These are phyloP conservation scores for Hydropotes inermis DNA, from an alignment of 2,113 vertebrate genomes.

Conservation along the genomic window DNA sequence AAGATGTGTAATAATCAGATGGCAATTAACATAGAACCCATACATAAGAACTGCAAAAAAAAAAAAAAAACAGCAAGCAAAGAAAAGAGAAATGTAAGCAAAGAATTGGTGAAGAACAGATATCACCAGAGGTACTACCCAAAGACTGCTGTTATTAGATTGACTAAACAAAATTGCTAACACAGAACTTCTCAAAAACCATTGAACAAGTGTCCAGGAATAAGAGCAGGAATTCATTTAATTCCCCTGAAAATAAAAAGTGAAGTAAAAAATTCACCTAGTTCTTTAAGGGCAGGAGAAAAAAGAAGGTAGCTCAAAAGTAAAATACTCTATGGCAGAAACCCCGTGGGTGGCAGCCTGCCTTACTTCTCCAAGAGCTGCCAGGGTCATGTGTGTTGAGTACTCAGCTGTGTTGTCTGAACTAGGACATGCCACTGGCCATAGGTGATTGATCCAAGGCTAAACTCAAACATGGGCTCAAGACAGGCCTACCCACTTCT, in stretches of 20 bases:
- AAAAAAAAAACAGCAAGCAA: neutral
- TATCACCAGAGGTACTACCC: neutral
- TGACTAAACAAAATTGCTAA: neutral
- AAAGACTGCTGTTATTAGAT: neutral
- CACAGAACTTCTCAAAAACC: conserved; percentile 12
- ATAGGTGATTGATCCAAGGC: neutral
- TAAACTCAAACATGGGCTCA: neutral
- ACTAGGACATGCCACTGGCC: neutral
- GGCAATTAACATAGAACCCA: neutral
- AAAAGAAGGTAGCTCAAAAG: neutral
- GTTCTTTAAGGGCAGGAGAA: neutral
- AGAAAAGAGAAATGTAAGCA: neutral
- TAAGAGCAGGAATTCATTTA: neutral
- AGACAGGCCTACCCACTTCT: neutral
- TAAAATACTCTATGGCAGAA: neutral
- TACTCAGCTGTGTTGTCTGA: neutral
- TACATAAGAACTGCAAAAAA: neutral
- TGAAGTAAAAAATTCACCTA: neutral
- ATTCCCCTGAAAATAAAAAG: neutral
- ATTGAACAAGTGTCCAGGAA: neutral
- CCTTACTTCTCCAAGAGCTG: neutral
- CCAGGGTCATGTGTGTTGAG: too few species aligned
- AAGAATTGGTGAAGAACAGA: neutral
- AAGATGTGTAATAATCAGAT: neutral
- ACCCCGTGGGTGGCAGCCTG: neutral